Evolutionary conservation across 2,888 invertebrate genomes (phyloP).

Genomic region (Seira sanloemensis): DNA sequence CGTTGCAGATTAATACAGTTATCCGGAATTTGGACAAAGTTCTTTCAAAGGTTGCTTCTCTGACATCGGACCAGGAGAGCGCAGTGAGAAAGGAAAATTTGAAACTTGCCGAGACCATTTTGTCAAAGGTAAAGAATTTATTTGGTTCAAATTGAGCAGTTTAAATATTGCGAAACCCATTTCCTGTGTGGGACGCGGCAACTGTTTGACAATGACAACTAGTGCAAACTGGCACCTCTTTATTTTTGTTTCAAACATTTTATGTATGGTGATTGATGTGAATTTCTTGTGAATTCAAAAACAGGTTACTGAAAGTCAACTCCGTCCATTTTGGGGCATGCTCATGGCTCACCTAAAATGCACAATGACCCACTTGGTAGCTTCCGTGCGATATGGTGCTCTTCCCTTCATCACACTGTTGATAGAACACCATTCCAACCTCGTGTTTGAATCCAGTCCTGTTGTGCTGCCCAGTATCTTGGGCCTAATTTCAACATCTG

Average conservation of each 20-base stretch:
- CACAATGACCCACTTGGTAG: constrained; percentile 92
- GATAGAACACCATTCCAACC: constrained; percentile 81
- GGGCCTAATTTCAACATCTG: constrained; percentile 87
- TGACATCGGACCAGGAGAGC: constrained; percentile 85
- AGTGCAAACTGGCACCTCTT: too few species aligned
- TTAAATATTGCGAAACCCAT: background rate
- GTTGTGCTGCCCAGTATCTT: constrained; percentile 88
- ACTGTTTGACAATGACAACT: too few species aligned
- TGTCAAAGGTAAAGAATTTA: constrained; percentile 75
- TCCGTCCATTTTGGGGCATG: constrained; percentile 85
- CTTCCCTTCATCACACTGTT: constrained; percentile 86
- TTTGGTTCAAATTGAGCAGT: too few species aligned
- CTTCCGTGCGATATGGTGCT: constrained; percentile 88
- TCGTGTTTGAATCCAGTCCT: constrained; percentile 82
- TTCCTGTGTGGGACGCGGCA: too few species aligned
- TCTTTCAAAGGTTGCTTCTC: constrained; percentile 82
- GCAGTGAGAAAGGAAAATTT: constrained; percentile 77
- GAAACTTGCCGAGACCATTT: constrained; percentile 76
- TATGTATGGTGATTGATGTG: background rate
- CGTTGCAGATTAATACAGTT: constrained; percentile 76
- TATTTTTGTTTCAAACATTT: too few species aligned
- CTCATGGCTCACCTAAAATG: constrained; percentile 88
- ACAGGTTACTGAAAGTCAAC: constrained; percentile 77
- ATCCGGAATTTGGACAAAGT: constrained; percentile 82
- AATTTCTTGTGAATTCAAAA: constrained; percentile 4